phyloP scores from a whole-genome alignment of 2,888 invertebrate species.

The Schizotus pectinicornis region DNA sequence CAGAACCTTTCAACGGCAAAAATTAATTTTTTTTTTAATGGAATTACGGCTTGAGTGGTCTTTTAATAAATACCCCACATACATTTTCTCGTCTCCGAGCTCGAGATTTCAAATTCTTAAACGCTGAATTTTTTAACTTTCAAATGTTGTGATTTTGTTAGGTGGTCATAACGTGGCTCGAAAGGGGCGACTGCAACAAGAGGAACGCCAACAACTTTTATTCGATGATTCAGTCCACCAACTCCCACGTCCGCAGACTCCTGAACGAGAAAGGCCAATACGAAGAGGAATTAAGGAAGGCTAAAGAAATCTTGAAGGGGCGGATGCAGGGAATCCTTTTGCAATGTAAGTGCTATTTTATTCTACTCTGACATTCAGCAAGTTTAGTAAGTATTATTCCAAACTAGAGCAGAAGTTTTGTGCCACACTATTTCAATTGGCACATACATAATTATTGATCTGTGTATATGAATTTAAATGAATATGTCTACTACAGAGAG shows the following conservation, averaged over 20 bases:
- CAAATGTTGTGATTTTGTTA: constrained; percentile 56
- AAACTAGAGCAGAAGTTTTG: constrained; percentile 15
- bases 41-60: neutral
- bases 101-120: no score
- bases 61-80: no score
- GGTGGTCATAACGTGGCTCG: constrained; percentile 89
- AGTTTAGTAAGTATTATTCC: constrained; percentile 25
- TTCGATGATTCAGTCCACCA: constrained; percentile 94
- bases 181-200: constrained; percentile 92
- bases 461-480: constrained; percentile 14
- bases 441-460: constrained; percentile 11
- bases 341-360: constrained; percentile 80
- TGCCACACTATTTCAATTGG: constrained; percentile 12
- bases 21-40: no score
- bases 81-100: no score
- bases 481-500: constrained; percentile 14
- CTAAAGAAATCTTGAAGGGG: constrained; percentile 82
- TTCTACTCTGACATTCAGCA: constrained; percentile 24
- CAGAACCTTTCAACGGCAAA: no score
- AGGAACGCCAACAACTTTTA: constrained; percentile 91
- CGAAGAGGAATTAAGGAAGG: constrained; percentile 87
- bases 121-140: no score
- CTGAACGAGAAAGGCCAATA: constrained; percentile 83
- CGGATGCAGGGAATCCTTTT: constrained; percentile 84
- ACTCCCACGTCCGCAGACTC: constrained; percentile 88